Base-by-base conservation (phyloP, 2,113 vertebrate genomes). In the Notothenia coriiceps region DNA sequence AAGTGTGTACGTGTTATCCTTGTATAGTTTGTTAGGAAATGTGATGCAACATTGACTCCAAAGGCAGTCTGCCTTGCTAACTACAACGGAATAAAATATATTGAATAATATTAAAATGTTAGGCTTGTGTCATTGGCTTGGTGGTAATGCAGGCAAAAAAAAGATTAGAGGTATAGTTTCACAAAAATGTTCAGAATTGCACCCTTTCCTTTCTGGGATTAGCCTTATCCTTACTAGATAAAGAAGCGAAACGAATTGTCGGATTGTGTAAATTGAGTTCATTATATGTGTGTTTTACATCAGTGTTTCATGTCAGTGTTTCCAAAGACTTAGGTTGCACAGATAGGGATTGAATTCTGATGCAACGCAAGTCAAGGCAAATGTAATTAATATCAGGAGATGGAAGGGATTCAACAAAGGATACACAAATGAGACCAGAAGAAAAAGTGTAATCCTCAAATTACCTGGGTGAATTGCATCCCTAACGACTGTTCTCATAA, bases 61-160 rank as follows among this genome's bases (percentile, higher is more conserved):
- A 59, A 60, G 51, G 10, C 18, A 51, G 46, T 43, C 25, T 40
- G 29, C 44, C 8, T 74, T 66, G 60, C 60, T 70, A 60, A 43
- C 4, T 10, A 40, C 5, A 68, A 35, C 14, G 25, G 22, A 74
- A 79, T 43, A 22, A n/a, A 54, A 22, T n/a, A 18, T 14, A n/a
- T 51, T 51, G 1, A 64, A 74, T 64, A 49, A 50, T 61, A 68
- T 46, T 13, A 10, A 29, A 65, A 29, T 8, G 2, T 22, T 3
- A 10, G 12, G 35, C 22, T 35, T 3, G 17, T 10, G 10, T 25
- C 6, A 46, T 40, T 59, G 5, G 44, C 46, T 25, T 49, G 7
- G 7, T 44, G 29, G 10, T 17, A 70, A 10, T 84, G 20, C 18
- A 51, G 44, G 4, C 5, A 64, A 18, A 50, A 3, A 56, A 70